Percentiles rank a stretch among this genome's conserved stretches.
phyloP scores from a whole-genome alignment of 1,140 invertebrate genomes.

The Venturia canescens region DNA sequence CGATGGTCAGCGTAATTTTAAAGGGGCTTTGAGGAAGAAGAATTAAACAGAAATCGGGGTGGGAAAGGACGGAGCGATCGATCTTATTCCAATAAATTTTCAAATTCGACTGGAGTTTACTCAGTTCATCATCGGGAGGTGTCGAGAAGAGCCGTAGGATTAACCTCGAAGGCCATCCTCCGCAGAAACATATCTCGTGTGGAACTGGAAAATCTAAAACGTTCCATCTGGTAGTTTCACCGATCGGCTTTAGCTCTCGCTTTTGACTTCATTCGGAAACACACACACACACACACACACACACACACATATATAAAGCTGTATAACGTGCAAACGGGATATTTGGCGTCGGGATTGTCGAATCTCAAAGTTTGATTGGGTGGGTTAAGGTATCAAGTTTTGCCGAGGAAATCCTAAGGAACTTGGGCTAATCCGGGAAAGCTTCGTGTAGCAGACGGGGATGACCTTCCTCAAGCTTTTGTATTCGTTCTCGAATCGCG shows the following conservation, averaged over 20 bases:
- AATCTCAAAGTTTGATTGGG: constrained; percentile 75
- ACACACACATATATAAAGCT: constrained; percentile 57
- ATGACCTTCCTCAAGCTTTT: not conserved
- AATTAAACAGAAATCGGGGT: not conserved
- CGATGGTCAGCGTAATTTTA: too few relatives aligned
- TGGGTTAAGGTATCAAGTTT: constrained; percentile 73
- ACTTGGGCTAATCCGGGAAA: constrained; percentile 57
- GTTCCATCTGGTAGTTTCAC: constrained; percentile 25
- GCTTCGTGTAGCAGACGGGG: constrained; percentile 36
- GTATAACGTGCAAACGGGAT: constrained; percentile 70
- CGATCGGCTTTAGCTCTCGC: constrained; percentile 5
- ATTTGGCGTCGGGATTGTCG: constrained; percentile 71
- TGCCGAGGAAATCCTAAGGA: constrained; percentile 60
- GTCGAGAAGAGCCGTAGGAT: constrained; percentile 51
- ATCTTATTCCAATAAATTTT: not conserved
- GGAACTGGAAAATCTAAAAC: not conserved
- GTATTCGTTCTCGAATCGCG: not conserved
- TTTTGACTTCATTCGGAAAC: not conserved
- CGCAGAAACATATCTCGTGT: constrained; percentile 62
- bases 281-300: not conserved
- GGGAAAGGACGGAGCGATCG: not conserved
- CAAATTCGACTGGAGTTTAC: not conserved
- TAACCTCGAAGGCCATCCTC: constrained; percentile 61
- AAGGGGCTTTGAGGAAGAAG: not conserved
- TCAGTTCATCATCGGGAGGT: not conserved